These are phyloP conservation scores for Leucopsar rothschildi DNA, from an alignment of 2,113 vertebrate genomes.

Conservation along the genomic window DNA sequence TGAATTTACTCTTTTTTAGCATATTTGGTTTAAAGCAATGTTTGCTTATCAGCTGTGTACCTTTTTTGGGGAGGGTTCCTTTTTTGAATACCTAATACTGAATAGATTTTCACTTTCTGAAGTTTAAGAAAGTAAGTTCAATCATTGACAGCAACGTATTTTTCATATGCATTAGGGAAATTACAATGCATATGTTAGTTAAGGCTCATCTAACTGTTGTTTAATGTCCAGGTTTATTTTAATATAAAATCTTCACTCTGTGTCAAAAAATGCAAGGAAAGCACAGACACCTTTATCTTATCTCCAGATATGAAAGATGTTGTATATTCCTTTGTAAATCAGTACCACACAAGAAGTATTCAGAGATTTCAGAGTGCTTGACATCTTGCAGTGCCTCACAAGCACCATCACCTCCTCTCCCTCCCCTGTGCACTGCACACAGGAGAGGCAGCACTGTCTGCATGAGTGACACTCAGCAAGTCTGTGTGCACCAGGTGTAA, in stretches of 20 bases:
- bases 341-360: neutral
- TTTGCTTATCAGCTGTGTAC: neutral
- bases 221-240: neutral
- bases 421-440: neutral
- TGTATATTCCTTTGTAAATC: neutral
- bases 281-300: neutral
- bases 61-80: neutral
- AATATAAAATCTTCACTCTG: neutral
- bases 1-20: neutral
- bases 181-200: neutral
- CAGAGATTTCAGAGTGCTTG: neutral
- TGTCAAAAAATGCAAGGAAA: neutral
- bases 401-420: neutral
- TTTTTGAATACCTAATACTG: neutral
- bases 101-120: neutral
- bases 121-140: neutral
- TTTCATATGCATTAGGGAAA: neutral
- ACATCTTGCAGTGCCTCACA: neutral
- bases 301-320: neutral
- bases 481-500: neutral
- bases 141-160: neutral
- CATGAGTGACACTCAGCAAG: neutral
- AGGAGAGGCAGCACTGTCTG: neutral
- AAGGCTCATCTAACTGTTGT: neutral
- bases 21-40: neutral